Evolutionary conservation across 2,888 invertebrate species (phyloP), one percentile per base, ranked within the genome.

Genomic region (Tribolium freemani): DNA sequence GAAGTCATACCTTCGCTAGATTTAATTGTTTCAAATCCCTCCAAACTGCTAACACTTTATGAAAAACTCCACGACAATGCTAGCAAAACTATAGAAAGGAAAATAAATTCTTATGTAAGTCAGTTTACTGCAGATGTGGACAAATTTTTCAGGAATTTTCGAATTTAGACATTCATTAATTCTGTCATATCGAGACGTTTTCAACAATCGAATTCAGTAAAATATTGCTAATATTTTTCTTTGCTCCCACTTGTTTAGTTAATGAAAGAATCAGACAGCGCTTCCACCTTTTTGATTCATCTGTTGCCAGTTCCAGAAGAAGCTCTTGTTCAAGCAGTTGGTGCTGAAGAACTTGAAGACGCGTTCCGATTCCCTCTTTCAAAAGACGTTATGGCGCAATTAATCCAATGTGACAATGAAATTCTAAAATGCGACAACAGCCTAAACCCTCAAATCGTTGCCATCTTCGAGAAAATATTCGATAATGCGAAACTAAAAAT

Each of bases 61-160:
- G 88, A 89, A 84, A 87, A 84, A 75, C 84, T 91, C 4, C 87
- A 84, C 44, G 89, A 90, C 69, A 87, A 87, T 10, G 84, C 81
- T 69, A 88, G 88, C 67, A 84, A 86, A 54, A 85, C 87, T 60
- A 83, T 91, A 16, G 91, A 92, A 83, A 87, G 87, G 13, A 90
- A 88, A 86, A 86, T 92, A 56, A 92, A 92, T 82, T 83, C 81
- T 76, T 91, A 90, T 79, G 92, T 92, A 86, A 87, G 88, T 87
- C 6, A n/a, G n/a, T n/a, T n/a, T n/a, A n/a, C n/a, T n/a, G n/a
- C 2, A 45, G 11, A 9, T 57, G 30, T 63, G 11, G 10, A 30
- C 8, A 46, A 50, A 31, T 2, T 21, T 21, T 21, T 21, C 21
- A 21, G 3, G 21, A 21, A 21, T 21, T 21, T 21, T 21, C 3